A percentile compares a stretch with the other conserved stretches of the same genome.
Conservation (phyloP, 2,888 invertebrate species). For the Antheraea yamamai region DNA sequence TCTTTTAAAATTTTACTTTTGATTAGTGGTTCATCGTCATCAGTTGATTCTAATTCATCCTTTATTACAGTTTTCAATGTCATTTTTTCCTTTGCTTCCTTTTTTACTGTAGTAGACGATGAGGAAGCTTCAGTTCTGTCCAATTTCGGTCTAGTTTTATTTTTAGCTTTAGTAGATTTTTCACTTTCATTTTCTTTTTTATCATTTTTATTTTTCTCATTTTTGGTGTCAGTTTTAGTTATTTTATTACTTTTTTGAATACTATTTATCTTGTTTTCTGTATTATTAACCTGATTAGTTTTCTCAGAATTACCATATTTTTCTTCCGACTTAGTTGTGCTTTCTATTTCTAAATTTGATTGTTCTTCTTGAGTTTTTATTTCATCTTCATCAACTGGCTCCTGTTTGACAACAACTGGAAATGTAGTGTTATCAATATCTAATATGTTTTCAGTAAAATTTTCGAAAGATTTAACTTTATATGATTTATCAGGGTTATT, state of each 20-base stretch:
- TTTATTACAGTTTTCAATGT: constrained; percentile 54
- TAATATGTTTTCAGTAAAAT: constrained; percentile 25
- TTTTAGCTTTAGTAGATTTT: constrained; percentile 48
- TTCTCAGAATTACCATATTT: constrained; percentile 14
- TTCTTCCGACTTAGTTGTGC: constrained; percentile 23
- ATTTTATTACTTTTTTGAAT: constrained; percentile 23
- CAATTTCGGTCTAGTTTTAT: constrained; percentile 49
- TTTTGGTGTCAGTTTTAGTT: constrained; percentile 37
- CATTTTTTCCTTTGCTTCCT: constrained; percentile 49
- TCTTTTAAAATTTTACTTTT: constrained; percentile 72
- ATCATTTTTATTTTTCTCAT: constrained; percentile 43
- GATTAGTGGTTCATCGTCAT: constrained; percentile 71
- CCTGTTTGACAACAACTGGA: constrained; percentile 56
- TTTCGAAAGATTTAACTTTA: constrained; percentile 28
- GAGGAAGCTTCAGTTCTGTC: constrained; percentile 41
- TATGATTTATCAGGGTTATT: constrained; percentile 38
- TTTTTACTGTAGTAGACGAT: constrained; percentile 39
- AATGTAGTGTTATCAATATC: constrained; percentile 27
- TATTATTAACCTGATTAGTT: neutral
- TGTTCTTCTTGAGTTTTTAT: constrained; percentile 33
- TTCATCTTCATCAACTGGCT: constrained; percentile 68
- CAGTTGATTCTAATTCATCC: constrained; percentile 68
- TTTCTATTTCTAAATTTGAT: constrained; percentile 24
- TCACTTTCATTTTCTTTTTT: constrained; percentile 52
- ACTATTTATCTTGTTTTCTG: constrained; percentile 23